phyloP scores from a whole-genome alignment of 1,140 invertebrate species.

The Drosophila pseudoobscura region DNA sequence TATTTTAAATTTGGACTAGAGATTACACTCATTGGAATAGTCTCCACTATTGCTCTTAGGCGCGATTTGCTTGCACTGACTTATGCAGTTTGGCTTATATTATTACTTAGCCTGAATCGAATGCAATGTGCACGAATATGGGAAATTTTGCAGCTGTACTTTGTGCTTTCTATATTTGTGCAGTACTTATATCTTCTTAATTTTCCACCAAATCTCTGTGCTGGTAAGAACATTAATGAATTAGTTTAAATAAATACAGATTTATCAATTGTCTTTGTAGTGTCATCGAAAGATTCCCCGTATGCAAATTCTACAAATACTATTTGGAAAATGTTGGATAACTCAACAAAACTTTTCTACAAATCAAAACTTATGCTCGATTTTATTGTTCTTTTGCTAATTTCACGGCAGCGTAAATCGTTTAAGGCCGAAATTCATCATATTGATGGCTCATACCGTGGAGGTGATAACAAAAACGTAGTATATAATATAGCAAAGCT shows the following conservation, averaged over 20 bases:
- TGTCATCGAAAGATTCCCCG: neutral
- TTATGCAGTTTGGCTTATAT: conserved; percentile 93
- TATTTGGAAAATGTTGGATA: conserved; percentile 18
- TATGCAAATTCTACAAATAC: neutral
- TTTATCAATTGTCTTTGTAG: neutral
- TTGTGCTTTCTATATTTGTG: conserved; percentile 91
- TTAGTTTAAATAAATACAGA: neutral
- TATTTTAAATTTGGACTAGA: conserved; percentile 98
- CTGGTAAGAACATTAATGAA: conserved; percentile 84
- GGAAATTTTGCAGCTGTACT: conserved; percentile 92
- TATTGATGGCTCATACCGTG: conserved; percentile 83
- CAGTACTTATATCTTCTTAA: conserved; percentile 96
- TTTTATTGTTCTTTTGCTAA: conserved; percentile 94
- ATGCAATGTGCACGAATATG: conserved; percentile 89
- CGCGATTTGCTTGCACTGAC: conserved; percentile 95
- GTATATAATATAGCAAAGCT: conserved; percentile 86
- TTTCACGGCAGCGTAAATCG: conserved; percentile 93
- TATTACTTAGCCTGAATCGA: conserved; percentile 89
- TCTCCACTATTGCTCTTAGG: conserved; percentile 92
- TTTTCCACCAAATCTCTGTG: conserved; percentile 91
- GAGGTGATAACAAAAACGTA: conserved; percentile 87
- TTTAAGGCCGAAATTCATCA: conserved; percentile 90
- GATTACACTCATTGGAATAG: conserved; percentile 93
- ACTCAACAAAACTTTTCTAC: conserved; percentile 9
- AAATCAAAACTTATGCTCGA: conserved; percentile 93